These are phyloP conservation scores for Babylonia areolata DNA, from an alignment of 1,140 invertebrate genomes.

Conservation along the genomic window DNA sequence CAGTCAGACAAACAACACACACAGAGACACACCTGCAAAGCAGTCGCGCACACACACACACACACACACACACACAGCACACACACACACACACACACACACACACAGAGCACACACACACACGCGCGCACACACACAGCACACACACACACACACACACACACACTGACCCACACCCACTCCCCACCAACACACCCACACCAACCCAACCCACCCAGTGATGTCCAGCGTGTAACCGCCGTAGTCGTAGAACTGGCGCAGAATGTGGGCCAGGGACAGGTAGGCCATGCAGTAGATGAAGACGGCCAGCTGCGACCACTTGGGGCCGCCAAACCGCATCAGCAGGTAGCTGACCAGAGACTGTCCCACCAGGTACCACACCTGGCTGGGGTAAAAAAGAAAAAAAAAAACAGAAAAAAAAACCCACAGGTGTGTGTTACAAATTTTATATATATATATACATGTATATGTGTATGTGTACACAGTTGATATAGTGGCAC, in stretches of 20 bases:
- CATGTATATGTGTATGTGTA: too few relatives aligned
- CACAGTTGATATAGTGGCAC: too few relatives aligned
- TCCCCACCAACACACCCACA: neutral
- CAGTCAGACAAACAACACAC: too few relatives aligned
- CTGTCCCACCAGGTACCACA: constrained; percentile 67
- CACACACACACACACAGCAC: neutral
- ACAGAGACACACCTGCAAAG: too few relatives aligned
- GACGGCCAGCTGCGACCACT: constrained; percentile 58
- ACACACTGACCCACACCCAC: neutral
- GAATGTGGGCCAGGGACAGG: constrained; percentile 89
- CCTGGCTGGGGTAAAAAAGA: too few relatives aligned
- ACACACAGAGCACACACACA: neutral
- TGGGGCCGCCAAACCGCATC: constrained; percentile 57
- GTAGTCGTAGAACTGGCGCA: constrained; percentile 91
- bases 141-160: neutral
- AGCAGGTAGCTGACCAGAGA: constrained; percentile 63
- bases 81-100: neutral
- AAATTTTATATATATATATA: too few relatives aligned
- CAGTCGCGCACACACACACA: neutral
- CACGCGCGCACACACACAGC: neutral
- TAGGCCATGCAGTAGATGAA: constrained; percentile 83
- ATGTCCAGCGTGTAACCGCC: constrained; percentile 93
- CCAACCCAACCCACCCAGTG: constrained; percentile 81
- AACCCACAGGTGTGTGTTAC: too few relatives aligned
- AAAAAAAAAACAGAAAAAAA: too few relatives aligned